A percentile compares a stretch with the other conserved stretches of the same genome.
These are phyloP conservation scores for Lycocorax pyrrhopterus DNA, from an alignment of 2,113 vertebrate species.

Conservation along the genomic window DNA sequence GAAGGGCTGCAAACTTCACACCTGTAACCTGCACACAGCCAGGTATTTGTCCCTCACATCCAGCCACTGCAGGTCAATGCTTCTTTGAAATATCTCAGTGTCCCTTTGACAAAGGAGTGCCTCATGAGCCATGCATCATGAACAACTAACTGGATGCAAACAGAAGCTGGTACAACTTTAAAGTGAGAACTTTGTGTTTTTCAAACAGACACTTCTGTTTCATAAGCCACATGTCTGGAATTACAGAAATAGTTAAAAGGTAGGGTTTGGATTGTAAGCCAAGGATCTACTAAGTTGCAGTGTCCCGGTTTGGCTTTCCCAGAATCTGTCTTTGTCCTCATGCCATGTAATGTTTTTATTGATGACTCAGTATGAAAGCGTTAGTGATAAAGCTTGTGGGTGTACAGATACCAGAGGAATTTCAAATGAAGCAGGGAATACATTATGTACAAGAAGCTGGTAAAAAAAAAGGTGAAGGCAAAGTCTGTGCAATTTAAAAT, in stretches of 20 bases:
- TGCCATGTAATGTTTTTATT: not conserved
- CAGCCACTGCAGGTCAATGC: not conserved
- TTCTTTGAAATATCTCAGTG: not conserved
- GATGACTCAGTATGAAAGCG: constrained; percentile 21
- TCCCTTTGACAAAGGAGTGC: not conserved
- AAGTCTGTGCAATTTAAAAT: not conserved
- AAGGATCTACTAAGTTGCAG: not conserved
- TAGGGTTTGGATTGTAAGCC: not conserved
- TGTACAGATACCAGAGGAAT: not conserved
- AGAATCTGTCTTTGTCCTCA: constrained; percentile 6
- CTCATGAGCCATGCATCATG: fast-evolving
- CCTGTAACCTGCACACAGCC: not conserved
- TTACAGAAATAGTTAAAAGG: not conserved
- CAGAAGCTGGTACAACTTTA: not conserved
- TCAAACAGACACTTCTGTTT: not conserved
- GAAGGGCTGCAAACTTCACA: not conserved
- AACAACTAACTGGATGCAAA: not conserved
- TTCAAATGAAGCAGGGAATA: not conserved
- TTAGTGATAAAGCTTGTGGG: constrained; percentile 13
- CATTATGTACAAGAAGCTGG: not conserved
- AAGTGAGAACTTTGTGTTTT: not conserved
- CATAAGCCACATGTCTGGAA: not conserved
- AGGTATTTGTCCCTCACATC: not conserved
- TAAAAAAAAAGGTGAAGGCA: not conserved
- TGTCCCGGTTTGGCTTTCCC: constrained; percentile 22